Evolutionary conservation across 2,888 invertebrate species (phyloP).

Genomic region (Erannis defoliaria): DNA sequence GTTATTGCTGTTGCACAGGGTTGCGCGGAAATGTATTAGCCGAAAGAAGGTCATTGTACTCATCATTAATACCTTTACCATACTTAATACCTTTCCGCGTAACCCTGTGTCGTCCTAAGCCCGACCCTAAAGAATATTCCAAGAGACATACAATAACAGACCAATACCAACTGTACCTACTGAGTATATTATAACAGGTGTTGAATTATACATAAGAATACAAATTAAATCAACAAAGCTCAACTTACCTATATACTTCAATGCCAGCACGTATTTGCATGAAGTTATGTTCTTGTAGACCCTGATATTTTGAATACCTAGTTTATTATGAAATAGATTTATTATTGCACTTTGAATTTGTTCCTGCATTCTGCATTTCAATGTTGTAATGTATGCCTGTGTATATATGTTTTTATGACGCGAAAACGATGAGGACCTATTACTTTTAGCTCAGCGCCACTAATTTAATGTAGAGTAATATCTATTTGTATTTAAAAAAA

Average conservation of each 20-base stretch:
- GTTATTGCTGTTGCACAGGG: too few relatives aligned
- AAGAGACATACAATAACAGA: slow-evolving; percentile 5
- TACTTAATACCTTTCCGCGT: too few relatives aligned
- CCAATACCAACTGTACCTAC: slow-evolving; percentile 7
- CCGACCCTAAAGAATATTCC: slow-evolving; percentile 13
- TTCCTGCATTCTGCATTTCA: slow-evolving; percentile 40
- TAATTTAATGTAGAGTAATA: not conserved
- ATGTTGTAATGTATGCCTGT: slow-evolving; percentile 36
- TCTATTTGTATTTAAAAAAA: too few relatives aligned
- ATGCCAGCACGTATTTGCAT: slow-evolving; percentile 26
- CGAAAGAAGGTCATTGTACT: too few relatives aligned
- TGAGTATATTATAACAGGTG: slow-evolving; percentile 25
- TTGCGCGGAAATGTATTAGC: too few relatives aligned
- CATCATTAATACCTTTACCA: too few relatives aligned
- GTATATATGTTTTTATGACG: slow-evolving; percentile 27
- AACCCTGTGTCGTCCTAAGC: not conserved
- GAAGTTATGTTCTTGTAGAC: slow-evolving; percentile 14
- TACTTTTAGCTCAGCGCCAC: not conserved
- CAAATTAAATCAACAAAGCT: slow-evolving; percentile 27
- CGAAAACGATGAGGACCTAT: slow-evolving; percentile 31
- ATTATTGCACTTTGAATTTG: slow-evolving; percentile 17
- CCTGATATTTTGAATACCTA: not conserved
- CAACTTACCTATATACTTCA: slow-evolving; percentile 8
- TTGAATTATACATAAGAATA: slow-evolving; percentile 9
- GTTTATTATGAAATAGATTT: slow-evolving; percentile 1